Base-by-base conservation (phyloP, 1,140 invertebrate genomes). In the Tachypleus tridentatus region DNA sequence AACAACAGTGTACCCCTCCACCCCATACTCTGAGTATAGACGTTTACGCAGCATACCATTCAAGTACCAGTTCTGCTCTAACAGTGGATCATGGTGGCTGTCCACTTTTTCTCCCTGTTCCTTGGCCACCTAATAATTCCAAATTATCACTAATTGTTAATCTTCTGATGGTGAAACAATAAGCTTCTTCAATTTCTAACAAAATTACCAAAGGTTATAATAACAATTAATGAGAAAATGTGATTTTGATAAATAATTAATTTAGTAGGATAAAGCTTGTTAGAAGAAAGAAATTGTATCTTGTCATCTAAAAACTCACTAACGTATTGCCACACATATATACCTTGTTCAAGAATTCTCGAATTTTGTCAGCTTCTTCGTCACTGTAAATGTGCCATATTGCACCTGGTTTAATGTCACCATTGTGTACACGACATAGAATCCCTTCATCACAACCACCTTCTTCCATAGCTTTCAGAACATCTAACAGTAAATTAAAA, bases 321-420 rank as follows among this genome's bases (percentile, higher is more conserved):
- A 29, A 29, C 29, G 29, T 29, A 29, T 29, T 29, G 29, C 0
- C 29, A 29, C 29, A 29, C 29, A 29, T 29, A 29, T 29, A 29
- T 29, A 67, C 81, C 71, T 93, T 89, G 72, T 95, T 94, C 1
- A 98, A 80, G 51, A 97, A 82, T 77, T 97, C 91, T 50, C 94
- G 82, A 70, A 98, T 97, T 75, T 95, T 96, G 75, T 97, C 93
- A 1, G 94, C 93, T 78, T 98, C 95, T 11, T 86, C 81, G 0
- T 94, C 90, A 67, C 91, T 86, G 76, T 94, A 98, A 70, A 98
- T 97, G 74, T 98, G 95, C 96, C 96, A 98, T 5, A 98, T 76
- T 3, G 95, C 95, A n/a, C 95, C 95, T 0, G 94, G 91, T 54
- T 90, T 79, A 70, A 89, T 86, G 10, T 11, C 49, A 49, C 85